These are phyloP conservation scores for Phyllotreta striolata DNA, from an alignment of 2,888 invertebrate species.

Conservation along the genomic window DNA sequence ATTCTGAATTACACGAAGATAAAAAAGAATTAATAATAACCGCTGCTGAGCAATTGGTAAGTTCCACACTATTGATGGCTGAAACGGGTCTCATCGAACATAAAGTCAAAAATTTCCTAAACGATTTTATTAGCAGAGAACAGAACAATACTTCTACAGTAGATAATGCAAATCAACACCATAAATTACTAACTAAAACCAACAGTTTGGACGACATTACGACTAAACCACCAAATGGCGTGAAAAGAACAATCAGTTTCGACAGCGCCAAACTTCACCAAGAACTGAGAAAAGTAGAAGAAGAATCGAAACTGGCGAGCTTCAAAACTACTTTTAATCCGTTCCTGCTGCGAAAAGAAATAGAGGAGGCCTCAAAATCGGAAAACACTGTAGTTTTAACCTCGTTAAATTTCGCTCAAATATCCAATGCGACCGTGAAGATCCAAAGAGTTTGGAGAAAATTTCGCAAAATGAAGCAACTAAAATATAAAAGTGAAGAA, in stretches of 20 bases:
- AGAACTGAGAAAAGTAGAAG: slow-evolving; percentile 38
- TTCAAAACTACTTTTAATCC: slow-evolving; percentile 43
- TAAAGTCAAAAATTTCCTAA: slow-evolving; percentile 33
- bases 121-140: slow-evolving; percentile 36
- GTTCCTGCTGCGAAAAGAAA: slow-evolving; percentile 42
- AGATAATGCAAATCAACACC: slow-evolving; percentile 1
- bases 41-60: slow-evolving; percentile 16
- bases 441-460: slow-evolving; percentile 42
- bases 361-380: slow-evolving; percentile 36
- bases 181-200: neutral
- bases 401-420: slow-evolving; percentile 2
- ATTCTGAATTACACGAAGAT: slow-evolving; percentile 4
- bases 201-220: neutral
- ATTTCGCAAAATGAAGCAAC: slow-evolving; percentile 30
- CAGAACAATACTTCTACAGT: slow-evolving; percentile 18
- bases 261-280: slow-evolving; percentile 43
- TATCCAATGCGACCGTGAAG: slow-evolving; percentile 35
- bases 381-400: neutral
- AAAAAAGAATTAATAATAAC: slow-evolving; percentile 3
- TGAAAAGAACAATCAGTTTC: slow-evolving; percentile 31
- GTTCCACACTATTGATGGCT: slow-evolving; percentile 30
- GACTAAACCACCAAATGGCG: neutral
- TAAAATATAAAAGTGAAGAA: neutral
- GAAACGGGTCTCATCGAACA: slow-evolving; percentile 30
- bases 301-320: slow-evolving; percentile 34